Percentiles rank a stretch among this genome's conserved stretches.
These are phyloP conservation scores for Brachystomella parvula DNA, from an alignment of 1,140 invertebrate genomes.

Conservation along the genomic window DNA sequence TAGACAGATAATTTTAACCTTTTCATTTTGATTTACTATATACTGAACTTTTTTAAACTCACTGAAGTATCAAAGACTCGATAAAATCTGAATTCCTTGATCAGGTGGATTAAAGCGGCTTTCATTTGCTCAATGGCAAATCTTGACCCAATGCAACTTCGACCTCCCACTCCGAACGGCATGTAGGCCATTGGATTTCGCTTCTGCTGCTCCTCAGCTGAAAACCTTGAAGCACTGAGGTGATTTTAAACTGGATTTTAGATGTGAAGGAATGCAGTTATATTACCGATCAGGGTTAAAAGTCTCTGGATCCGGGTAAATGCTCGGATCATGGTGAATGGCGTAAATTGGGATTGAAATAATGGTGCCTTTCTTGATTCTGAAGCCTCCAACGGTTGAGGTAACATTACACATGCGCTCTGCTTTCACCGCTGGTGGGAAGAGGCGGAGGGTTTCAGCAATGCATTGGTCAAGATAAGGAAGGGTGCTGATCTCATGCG, in stretches of 20 bases:
- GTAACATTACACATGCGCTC: neutral
- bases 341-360: slow-evolving; percentile 9
- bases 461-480: neutral
- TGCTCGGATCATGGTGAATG: slow-evolving; percentile 24
- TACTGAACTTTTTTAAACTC: neutral
- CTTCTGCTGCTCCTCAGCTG: slow-evolving; percentile 11
- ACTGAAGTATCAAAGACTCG: neutral
- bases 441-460: neutral
- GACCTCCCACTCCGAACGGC: slow-evolving; percentile 63
- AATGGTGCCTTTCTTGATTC: neutral
- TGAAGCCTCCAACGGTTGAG: neutral
- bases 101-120: neutral
- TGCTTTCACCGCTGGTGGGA: neutral
- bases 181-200: slow-evolving; percentile 53
- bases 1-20: slow-evolving; percentile 45
- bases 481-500: neutral
- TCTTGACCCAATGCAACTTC: neutral
- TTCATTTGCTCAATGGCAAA: neutral
- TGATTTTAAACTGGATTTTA: neutral
- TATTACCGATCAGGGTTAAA: slow-evolving; percentile 62
- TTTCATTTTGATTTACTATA: slow-evolving; percentile 41
- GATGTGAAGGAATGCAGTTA: neutral
- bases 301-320: slow-evolving; percentile 55
- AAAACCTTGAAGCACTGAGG: neutral
- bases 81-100: neutral